These are phyloP conservation scores for Drosophila ogumai DNA, from an alignment of 1,140 invertebrate genomes.

Conservation along the genomic window DNA sequence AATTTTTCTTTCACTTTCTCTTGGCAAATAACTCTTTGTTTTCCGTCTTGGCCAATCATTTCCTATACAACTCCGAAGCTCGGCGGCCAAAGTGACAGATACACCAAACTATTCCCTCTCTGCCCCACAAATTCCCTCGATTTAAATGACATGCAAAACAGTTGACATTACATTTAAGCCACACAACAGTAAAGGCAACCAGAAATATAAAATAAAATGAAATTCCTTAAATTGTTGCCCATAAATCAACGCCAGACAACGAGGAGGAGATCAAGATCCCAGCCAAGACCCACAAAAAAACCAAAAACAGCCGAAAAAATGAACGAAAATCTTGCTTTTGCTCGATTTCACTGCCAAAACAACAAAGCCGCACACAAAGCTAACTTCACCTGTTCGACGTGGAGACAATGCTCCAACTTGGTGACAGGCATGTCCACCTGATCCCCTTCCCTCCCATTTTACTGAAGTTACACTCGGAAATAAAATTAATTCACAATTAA, in stretches of 20 bases:
- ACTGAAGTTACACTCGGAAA: background rate
- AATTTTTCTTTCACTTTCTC: slow-evolving; percentile 50
- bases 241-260: slow-evolving; percentile 70
- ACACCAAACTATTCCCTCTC: slow-evolving; percentile 42
- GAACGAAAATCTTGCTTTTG: slow-evolving; percentile 63
- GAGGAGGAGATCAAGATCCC: slow-evolving; percentile 60
- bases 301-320: slow-evolving; percentile 4
- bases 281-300: slow-evolving; percentile 24
- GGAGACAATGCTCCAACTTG: slow-evolving; percentile 70
- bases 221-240: slow-evolving; percentile 75
- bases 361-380: slow-evolving; percentile 38
- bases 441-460: background rate
- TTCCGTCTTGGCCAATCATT: slow-evolving; percentile 45
- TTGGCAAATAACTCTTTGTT: slow-evolving; percentile 34
- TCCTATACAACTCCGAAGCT: slow-evolving; percentile 48
- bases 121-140: slow-evolving; percentile 13
- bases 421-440: slow-evolving; percentile 59
- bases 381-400: slow-evolving; percentile 75
- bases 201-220: slow-evolving; percentile 71
- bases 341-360: slow-evolving; percentile 77
- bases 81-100: slow-evolving; percentile 52
- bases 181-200: slow-evolving; percentile 35
- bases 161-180: slow-evolving; percentile 71
- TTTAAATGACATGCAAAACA: slow-evolving; percentile 77
- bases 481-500: accelerated